Percentiles rank a stretch among this genome's conserved stretches.
phyloP scores from a whole-genome alignment of 2,797 vertebrate genomes.

The Peromyscus aztecus region DNA sequence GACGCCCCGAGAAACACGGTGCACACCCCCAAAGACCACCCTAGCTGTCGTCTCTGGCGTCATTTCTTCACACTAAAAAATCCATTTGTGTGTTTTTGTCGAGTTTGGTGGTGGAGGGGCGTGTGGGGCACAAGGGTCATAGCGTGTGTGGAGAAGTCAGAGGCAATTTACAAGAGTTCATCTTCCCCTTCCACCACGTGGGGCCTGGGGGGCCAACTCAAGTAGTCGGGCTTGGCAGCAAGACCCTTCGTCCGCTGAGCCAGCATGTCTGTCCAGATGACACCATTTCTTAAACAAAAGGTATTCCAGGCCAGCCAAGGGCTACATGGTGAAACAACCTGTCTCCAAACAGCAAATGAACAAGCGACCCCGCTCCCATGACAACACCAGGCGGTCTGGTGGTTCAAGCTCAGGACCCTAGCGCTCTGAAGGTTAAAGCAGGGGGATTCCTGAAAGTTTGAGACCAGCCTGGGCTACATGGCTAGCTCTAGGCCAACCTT shows the following conservation, averaged over 20 bases:
- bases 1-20: background rate
- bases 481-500: background rate
- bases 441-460: background rate
- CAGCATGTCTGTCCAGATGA: background rate
- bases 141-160: background rate
- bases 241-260: background rate
- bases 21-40: conserved; percentile 40
- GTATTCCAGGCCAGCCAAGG: no score
- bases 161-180: background rate
- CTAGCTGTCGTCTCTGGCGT: background rate
- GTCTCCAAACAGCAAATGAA: no score
- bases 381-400: background rate
- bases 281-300: background rate
- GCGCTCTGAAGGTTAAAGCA: background rate
- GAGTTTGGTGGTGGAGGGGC: background rate
- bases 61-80: background rate
- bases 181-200: background rate
- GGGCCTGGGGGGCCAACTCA: background rate
- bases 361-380: background rate
- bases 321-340: background rate
- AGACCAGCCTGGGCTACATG: background rate
- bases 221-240: background rate
- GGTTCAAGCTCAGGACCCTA: background rate
- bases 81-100: background rate
- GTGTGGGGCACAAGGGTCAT: background rate